phyloP scores from a whole-genome alignment of 2,797 vertebrate genomes.

The Sebastes reedi region DNA sequence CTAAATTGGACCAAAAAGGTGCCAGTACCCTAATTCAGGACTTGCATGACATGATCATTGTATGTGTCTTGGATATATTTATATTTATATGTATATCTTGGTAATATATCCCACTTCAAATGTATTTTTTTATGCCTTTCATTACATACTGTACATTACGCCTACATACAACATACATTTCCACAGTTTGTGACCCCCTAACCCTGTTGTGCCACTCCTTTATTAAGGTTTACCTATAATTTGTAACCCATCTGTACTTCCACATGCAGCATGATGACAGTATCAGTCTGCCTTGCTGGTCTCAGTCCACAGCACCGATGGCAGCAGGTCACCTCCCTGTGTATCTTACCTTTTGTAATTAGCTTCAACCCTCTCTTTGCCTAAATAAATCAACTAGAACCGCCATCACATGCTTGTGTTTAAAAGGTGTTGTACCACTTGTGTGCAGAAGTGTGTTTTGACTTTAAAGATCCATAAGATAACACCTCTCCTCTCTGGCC shows the following conservation, averaged over 20 bases:
- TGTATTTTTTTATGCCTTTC: too few relatives aligned
- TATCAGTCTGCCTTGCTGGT: neutral
- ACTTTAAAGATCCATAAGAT: conserved; percentile 76
- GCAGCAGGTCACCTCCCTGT: conserved; percentile 25
- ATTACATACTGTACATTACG: too few relatives aligned
- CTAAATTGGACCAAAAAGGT: too few relatives aligned
- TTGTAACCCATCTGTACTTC: neutral
- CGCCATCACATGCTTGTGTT: conserved; percentile 52
- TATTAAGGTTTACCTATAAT: neutral
- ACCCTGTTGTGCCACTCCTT: neutral
- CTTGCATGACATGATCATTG: too few relatives aligned
- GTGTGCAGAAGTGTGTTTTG: conserved; percentile 71
- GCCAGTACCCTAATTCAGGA: too few relatives aligned
- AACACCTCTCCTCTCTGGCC: conserved; percentile 65
- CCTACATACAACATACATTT: too few relatives aligned
- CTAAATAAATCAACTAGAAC: conserved; percentile 56
- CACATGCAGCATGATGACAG: neutral
- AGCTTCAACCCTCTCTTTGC: conserved; percentile 33
- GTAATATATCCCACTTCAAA: too few relatives aligned
- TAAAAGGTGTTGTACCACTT: conserved; percentile 74
- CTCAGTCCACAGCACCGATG: neutral
- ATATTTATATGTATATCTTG: too few relatives aligned
- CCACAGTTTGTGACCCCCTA: neutral
- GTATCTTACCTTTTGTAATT: conserved; percentile 34
- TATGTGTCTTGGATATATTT: too few relatives aligned